Conservation (phyloP, 37 sponge, comb jelly and placozoan genomes). For the Halichondria panicea region DNA sequence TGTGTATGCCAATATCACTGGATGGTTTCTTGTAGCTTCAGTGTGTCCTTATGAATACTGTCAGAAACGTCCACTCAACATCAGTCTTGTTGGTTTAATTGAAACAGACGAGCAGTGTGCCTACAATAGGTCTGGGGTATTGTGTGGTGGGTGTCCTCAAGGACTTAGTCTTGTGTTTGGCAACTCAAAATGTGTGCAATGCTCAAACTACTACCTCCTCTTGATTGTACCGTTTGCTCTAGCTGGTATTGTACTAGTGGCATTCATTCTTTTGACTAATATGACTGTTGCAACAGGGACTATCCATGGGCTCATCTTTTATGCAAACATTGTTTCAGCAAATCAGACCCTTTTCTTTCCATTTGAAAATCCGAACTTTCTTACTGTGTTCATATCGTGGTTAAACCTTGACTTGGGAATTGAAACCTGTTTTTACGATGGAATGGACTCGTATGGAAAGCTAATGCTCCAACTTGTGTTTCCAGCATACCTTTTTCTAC, state of each 20-base stretch:
- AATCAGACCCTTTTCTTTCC: constrained; percentile 8
- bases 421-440: constrained; percentile 9
- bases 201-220: not conserved
- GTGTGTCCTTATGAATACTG: too few relatives aligned
- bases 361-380: too few relatives aligned
- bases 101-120: constrained; percentile 48
- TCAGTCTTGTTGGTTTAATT: too few relatives aligned
- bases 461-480: not conserved
- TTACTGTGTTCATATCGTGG: constrained; percentile 4
- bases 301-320: constrained; percentile 52
- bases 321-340: constrained; percentile 23
- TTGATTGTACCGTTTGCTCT: constrained; percentile 14
- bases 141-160: constrained; percentile 41
- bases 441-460: constrained; percentile 23
- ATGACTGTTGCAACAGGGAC: constrained; percentile 45
- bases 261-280: constrained; percentile 26
- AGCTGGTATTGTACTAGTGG: constrained; percentile 30
- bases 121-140: constrained; percentile 33
- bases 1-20: too few relatives aligned
- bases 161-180: constrained; percentile 37
- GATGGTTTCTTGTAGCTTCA: too few relatives aligned
- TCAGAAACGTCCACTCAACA: too few relatives aligned
- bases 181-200: constrained; percentile 13
- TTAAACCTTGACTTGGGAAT: not conserved
- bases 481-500: constrained; percentile 21